Evolutionary conservation across 2,113 vertebrate species (phyloP), one percentile per base, ranked within the genome.

Genomic region (Stigmatopora nigra): DNA sequence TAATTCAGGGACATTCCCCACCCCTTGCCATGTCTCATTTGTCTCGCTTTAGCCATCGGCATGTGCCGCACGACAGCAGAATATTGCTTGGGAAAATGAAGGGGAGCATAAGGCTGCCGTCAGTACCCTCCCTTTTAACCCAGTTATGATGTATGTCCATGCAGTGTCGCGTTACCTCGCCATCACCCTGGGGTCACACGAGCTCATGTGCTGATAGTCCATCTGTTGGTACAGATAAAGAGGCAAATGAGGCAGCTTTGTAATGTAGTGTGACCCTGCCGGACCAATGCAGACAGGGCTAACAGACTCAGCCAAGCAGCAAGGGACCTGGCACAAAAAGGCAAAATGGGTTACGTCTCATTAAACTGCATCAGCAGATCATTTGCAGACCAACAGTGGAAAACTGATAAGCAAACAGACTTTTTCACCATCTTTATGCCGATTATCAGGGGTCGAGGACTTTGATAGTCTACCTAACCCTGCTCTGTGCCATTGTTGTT

Each of bases 171-270:
- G 66, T 75, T 82, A 86, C 87, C 82, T 83, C 76, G 75, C 78
- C 69, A 75, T 82, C 86, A 77, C 82, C 85, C 79, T 69, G 56
- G 82, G 88, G 88, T 88, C 86, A 85, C 78, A 71, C 59, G 5
- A 72, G 80, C 78, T 52, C 25, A 59, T 78, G 71, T 60, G 55
- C 85, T 82, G 84, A 84, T 85, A 72, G 82, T 78, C 86, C 88
- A 87, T 88, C 88, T 88, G 86, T 86, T 86, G 75, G 73, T 61
- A 69, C 78, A 79, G 81, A 87, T 82, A 84, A 86, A 78, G 80
- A 84, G 76, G 82, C 84, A 84, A 86, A 88, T 84, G 77, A 87
- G 82, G 76, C 79, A 62, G 77, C 70, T 78, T 85, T 77, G 82
- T 84, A 85, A 81, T 83, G 75, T 78, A 65, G 71, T 72, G 76